Percentiles rank a stretch among this genome's conserved stretches.
phyloP scores from a whole-genome alignment of 2,797 vertebrate species.

The Rhabdophis nuchalis region DNA sequence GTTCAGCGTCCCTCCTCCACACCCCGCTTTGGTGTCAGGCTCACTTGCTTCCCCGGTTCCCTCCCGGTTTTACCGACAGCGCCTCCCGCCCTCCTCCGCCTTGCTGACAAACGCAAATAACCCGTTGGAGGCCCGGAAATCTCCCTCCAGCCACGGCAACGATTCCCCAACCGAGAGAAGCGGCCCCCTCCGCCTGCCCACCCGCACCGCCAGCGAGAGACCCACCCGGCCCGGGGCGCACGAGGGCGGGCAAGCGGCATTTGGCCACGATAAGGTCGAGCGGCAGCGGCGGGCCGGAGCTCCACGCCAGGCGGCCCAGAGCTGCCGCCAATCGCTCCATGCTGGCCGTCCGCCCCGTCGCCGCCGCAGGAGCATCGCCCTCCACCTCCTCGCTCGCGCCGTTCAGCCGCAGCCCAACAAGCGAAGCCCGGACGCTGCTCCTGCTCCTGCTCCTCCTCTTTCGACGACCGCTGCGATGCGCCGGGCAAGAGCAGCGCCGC shows the following conservation, averaged over 20 bases:
- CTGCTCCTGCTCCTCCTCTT: background rate
- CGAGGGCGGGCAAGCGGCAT: constrained; percentile 88
- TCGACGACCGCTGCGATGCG: background rate
- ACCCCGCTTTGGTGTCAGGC: background rate
- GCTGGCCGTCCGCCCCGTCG: constrained; percentile 78
- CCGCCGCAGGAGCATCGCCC: constrained; percentile 63
- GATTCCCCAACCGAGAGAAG: background rate
- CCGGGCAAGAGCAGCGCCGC: background rate
- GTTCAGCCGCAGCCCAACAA: constrained; percentile 18
- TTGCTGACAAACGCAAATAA: background rate
- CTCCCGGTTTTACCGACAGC: background rate
- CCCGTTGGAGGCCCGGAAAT: background rate
- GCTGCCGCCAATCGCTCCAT: constrained; percentile 92
- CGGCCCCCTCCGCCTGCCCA: background rate
- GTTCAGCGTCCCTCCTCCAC: background rate
- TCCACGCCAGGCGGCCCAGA: constrained; percentile 88
- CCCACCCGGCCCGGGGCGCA: constrained; percentile 86
- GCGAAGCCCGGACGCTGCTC: background rate
- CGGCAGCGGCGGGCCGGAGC: constrained; percentile 83
- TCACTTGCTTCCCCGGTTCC: background rate
- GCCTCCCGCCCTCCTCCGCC: background rate
- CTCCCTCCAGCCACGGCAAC: background rate
- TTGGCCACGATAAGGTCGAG: constrained; percentile 92
- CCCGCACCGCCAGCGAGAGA: no score
- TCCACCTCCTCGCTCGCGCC: background rate